These are phyloP conservation scores for Pelobates cultripes DNA, from an alignment of 2,797 vertebrate species.

Conservation along the genomic window DNA sequence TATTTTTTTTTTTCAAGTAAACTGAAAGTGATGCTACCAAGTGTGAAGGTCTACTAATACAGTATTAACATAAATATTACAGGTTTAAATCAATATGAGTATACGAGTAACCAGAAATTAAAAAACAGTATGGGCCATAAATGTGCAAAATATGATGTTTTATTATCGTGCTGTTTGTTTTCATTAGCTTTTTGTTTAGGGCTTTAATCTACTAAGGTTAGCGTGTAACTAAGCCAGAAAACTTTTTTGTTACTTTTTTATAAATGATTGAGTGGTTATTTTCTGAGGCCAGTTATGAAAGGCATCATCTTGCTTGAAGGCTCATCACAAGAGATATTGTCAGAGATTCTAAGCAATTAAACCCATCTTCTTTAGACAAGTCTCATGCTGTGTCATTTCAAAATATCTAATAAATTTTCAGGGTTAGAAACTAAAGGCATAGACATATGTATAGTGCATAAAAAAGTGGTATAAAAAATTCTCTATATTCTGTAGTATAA, in stretches of 20 bases:
- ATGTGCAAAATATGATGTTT: constrained; percentile 2
- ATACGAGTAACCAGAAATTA: constrained; percentile 8
- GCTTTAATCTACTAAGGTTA: background rate
- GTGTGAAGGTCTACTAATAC: constrained; percentile 8
- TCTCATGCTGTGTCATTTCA: constrained; percentile 38
- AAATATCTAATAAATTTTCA: constrained; percentile 38
- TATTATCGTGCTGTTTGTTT: constrained; percentile 12
- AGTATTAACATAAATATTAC: constrained; percentile 34
- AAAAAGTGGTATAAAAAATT: background rate
- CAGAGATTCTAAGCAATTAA: constrained; percentile 52
- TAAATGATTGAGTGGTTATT: constrained; percentile 42
- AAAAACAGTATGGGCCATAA: constrained; percentile 13
- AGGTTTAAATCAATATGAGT: constrained; percentile 28
- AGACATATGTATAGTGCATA: background rate
- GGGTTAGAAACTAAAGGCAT: constrained; percentile 8
- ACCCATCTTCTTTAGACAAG: constrained; percentile 45
- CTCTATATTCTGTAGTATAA: no score
- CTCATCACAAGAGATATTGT: constrained; percentile 34
- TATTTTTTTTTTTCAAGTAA: constrained; percentile 3
- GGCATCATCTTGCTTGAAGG: constrained; percentile 46
- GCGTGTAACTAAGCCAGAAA: constrained; percentile 10
- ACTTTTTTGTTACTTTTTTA: background rate
- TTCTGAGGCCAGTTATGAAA: constrained; percentile 41
- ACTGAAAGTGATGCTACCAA: constrained; percentile 7
- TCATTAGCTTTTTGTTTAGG: constrained; percentile 1